These are phyloP conservation scores for Elmis aenea DNA, from an alignment of 2,888 invertebrate species.

Conservation along the genomic window DNA sequence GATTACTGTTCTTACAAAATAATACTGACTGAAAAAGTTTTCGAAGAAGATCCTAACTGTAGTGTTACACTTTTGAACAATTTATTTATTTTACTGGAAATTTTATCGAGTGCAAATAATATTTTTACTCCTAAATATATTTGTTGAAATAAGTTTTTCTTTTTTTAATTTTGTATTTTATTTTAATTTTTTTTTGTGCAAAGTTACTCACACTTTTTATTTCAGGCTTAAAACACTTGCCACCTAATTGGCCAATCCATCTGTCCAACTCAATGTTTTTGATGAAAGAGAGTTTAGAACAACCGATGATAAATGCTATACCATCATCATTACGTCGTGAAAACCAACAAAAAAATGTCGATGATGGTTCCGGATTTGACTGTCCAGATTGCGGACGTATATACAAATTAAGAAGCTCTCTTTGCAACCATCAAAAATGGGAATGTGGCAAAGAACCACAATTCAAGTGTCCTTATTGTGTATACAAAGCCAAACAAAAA, in stretches of 20 bases:
- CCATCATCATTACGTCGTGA: too few species aligned
- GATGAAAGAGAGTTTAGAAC: constrained; percentile 42
- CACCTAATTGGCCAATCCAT: constrained; percentile 63
- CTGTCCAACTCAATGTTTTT: constrained; percentile 61
- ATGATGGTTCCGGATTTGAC: constrained; percentile 53
- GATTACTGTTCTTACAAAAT: too few species aligned
- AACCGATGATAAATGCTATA: constrained; percentile 6
- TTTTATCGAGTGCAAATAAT: too few species aligned
- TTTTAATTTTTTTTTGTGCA: constrained; percentile 65
- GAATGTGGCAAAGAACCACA: constrained; percentile 77
- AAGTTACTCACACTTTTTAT: constrained; percentile 52
- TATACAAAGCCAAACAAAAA: constrained; percentile 72
- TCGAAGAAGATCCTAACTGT: too few species aligned
- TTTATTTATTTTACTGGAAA: too few species aligned
- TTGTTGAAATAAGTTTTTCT: constrained; percentile 30
- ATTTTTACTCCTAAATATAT: too few species aligned
- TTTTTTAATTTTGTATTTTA: constrained; percentile 63
- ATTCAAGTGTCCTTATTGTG: constrained; percentile 72
- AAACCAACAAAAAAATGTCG: too few species aligned
- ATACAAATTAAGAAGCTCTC: constrained; percentile 76
- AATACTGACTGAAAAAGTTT: too few species aligned
- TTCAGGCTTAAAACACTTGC: constrained; percentile 46
- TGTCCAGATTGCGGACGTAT: constrained; percentile 74
- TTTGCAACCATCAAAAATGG: constrained; percentile 74
- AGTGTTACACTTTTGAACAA: too few species aligned